These are phyloP conservation scores for Neoaliturus tenellus DNA, from an alignment of 2,888 invertebrate species.

Conservation along the genomic window DNA sequence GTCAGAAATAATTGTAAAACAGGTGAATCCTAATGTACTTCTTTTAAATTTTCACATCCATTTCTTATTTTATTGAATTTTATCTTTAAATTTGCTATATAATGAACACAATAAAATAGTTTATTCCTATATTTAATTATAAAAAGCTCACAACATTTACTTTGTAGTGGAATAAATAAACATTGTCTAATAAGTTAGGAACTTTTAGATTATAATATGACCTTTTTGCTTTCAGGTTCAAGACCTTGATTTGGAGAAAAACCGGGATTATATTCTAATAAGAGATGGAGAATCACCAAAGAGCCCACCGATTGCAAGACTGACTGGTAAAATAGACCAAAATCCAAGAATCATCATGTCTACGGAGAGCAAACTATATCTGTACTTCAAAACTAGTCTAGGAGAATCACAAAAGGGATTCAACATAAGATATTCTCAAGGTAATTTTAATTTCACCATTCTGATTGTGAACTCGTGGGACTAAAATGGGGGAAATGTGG, in stretches of 20 bases:
- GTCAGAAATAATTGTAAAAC: no score
- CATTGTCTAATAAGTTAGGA: no score
- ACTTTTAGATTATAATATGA: background rate
- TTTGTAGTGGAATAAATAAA: no score
- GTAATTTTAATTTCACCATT: constrained; percentile 68
- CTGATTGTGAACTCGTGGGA: no score
- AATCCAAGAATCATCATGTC: constrained; percentile 89
- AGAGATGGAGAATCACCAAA: constrained; percentile 94
- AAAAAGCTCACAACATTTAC: no score
- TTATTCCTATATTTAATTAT: no score
- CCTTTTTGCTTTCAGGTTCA: constrained; percentile 77
- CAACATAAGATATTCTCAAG: constrained; percentile 89
- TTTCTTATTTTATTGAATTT: no score
- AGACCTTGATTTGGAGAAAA: constrained; percentile 88
- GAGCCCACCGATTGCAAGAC: constrained; percentile 87
- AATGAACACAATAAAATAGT: no score
- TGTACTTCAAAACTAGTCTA: constrained; percentile 94
- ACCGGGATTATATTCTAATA: constrained; percentile 91
- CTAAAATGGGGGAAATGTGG: no score
- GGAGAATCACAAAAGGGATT: constrained; percentile 96
- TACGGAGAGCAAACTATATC: constrained; percentile 90
- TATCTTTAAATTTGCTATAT: no score
- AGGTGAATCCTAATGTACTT: no score
- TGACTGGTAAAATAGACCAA: constrained; percentile 87
- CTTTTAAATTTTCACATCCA: no score